phyloP scores from a whole-genome alignment of 2,888 invertebrate genomes.

The Phanerotoma sp. region DNA sequence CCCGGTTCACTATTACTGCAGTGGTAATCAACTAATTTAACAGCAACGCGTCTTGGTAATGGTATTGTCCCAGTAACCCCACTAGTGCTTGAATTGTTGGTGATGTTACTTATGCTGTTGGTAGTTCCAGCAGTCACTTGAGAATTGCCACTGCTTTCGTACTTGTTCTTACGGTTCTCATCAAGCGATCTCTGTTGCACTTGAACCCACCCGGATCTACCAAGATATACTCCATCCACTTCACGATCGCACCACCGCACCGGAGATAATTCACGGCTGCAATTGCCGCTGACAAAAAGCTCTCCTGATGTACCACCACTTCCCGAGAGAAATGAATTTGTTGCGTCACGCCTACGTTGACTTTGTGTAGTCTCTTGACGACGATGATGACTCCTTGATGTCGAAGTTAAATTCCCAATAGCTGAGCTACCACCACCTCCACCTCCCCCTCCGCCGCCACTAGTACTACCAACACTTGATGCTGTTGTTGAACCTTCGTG shows the following conservation, averaged over 20 bases:
- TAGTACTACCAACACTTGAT: too few relatives aligned
- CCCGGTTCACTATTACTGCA: conserved; percentile 55
- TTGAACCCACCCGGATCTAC: conserved; percentile 63
- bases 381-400: conserved; percentile 31
- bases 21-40: conserved; percentile 61
- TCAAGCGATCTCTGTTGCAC: conserved; percentile 63
- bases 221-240: conserved; percentile 64
- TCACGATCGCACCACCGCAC: conserved; percentile 64
- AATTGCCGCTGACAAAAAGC: conserved; percentile 56
- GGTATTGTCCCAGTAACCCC: conserved; percentile 52
- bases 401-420: conserved; percentile 47
- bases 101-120: too few relatives aligned
- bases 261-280: conserved; percentile 62
- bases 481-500: conserved; percentile 37
- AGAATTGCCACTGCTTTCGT: conserved; percentile 42
- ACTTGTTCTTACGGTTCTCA: conserved; percentile 57
- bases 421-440: conserved; percentile 33
- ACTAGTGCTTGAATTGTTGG: conserved; percentile 12
- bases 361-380: conserved; percentile 40
- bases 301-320: conserved; percentile 58
- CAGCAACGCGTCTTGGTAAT: conserved; percentile 55
- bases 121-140: too few relatives aligned
- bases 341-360: conserved; percentile 46
- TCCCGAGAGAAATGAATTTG: conserved; percentile 50
- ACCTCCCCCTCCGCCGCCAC: too few relatives aligned